Evolutionary conservation across 37 sponge, comb jelly and placozoan species (phyloP), one percentile per base, ranked within the genome.

Genomic region (Aplysina aerophoba): DNA sequence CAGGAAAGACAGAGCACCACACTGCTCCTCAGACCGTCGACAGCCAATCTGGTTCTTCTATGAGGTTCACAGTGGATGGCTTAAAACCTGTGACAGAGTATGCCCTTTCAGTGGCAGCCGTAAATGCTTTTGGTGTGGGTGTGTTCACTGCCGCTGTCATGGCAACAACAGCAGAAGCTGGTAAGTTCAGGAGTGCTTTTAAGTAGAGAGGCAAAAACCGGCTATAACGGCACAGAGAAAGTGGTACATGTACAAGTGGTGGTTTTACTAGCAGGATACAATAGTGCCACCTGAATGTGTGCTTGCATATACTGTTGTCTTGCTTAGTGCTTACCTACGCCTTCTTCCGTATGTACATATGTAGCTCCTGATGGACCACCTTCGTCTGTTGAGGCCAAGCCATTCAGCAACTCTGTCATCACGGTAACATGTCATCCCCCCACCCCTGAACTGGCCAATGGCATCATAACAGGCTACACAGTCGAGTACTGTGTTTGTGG

Each of bases 281-380:
- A n/a, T n/a, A n/a, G n/a, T n/a, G n/a, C n/a, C n/a, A n/a, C n/a
- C n/a, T n/a, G n/a, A n/a, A n/a, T n/a, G n/a, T n/a, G n/a, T n/a
- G n/a, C n/a, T n/a, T n/a, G n/a, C n/a, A n/a, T n/a, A n/a, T n/a
- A n/a, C n/a, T n/a, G n/a, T n/a, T n/a, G n/a, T n/a, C n/a, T n/a
- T n/a, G n/a, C n/a, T n/a, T n/a, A n/a, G n/a, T n/a, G n/a, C n/a
- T 44, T 8, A 3, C 50, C 50, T 44, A 3, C 50, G 50, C 50
- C 50, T 44, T 44, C 50, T 44, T 44, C 50, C 50, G 6, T 8
- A 44, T 62, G 2, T 36, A 5, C 24, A n/a, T n/a, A n/a, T 75
- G 44, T 75, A 75, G 78, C 37, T 6, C 78, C 78, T 40, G 78
- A 75, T 75, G 78, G 54, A 16, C 78, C 78, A 40, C 78, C 78